phyloP scores from a whole-genome alignment of 2,888 invertebrate genomes.

The Gymnoscelis rufifasciata region DNA sequence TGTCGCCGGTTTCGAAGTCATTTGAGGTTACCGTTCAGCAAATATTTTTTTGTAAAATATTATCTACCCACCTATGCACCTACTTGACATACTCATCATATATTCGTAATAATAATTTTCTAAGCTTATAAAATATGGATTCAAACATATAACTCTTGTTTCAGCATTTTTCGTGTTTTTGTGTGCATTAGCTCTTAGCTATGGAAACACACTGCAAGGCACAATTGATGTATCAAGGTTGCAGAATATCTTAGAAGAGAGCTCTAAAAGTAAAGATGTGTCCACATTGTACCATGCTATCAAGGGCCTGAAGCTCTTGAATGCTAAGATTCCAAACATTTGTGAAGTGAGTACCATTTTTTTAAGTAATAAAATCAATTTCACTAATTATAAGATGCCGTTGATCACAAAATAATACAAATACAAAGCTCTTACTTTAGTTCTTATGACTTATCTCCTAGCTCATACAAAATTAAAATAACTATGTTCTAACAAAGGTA shows the following conservation, averaged over 20 bases:
- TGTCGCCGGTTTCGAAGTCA: slow-evolving; percentile 24
- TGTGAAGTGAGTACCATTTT: slow-evolving; percentile 76
- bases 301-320: slow-evolving; percentile 84
- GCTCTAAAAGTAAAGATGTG: slow-evolving; percentile 80
- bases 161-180: slow-evolving; percentile 40
- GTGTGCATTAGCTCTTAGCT: slow-evolving; percentile 45
- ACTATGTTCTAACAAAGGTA: background rate
- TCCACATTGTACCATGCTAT: slow-evolving; percentile 85
- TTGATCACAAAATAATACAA: too few species aligned
- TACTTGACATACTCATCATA: too few species aligned
- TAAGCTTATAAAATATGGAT: too few species aligned
- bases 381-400: background rate
- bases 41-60: background rate
- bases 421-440: too few species aligned
- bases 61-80: too few species aligned
- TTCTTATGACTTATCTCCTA: too few species aligned
- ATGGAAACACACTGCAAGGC: slow-evolving; percentile 57
- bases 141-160: too few species aligned
- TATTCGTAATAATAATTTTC: too few species aligned
- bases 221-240: slow-evolving; percentile 63
- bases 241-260: slow-evolving; percentile 64
- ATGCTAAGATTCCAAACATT: slow-evolving; percentile 78
- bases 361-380: background rate
- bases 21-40: slow-evolving; percentile 29
- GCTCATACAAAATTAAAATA: too few species aligned